Conservation (phyloP, 2,888 invertebrate genomes). For the Strigamia crassipes region DNA sequence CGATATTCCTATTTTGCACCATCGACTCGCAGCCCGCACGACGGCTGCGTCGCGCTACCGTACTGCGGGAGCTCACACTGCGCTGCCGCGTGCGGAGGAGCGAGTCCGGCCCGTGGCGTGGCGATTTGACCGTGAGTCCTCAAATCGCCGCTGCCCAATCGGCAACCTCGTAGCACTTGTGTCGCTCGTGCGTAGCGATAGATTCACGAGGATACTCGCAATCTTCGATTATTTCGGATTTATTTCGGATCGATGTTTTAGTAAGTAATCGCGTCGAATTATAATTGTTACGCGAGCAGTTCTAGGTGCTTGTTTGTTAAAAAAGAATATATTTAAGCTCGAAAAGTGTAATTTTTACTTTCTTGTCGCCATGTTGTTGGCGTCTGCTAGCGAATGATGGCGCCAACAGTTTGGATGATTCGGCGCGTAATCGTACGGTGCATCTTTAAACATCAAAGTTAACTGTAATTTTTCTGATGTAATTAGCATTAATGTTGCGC, state of each 20-base stretch:
- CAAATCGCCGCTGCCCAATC: not conserved
- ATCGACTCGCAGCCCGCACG: not conserved
- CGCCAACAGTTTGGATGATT: constrained; percentile 1
- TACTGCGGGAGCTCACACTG: not conserved
- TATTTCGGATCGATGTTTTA: not conserved
- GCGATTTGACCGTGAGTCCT: constrained; percentile 5
- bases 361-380: not conserved
- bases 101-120: constrained; percentile 4
- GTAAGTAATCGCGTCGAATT: not conserved
- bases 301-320: not conserved
- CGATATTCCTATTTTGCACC: not conserved
- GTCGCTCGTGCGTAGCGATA: not conserved
- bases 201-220: not conserved
- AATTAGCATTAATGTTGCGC: not conserved
- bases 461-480: not conserved
- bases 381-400: constrained; percentile 31
- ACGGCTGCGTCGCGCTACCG: not conserved
- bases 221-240: not conserved
- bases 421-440: not conserved
- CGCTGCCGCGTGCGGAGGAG: not conserved
- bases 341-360: not conserved
- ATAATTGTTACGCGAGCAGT: not conserved
- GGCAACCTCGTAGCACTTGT: constrained; percentile 20
- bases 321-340: not conserved
- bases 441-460: not conserved